Percentiles rank a stretch among this genome's conserved stretches.
Evolutionary conservation across 2,113 vertebrate species (phyloP).

Genomic region (Eleginops maclovinus): DNA sequence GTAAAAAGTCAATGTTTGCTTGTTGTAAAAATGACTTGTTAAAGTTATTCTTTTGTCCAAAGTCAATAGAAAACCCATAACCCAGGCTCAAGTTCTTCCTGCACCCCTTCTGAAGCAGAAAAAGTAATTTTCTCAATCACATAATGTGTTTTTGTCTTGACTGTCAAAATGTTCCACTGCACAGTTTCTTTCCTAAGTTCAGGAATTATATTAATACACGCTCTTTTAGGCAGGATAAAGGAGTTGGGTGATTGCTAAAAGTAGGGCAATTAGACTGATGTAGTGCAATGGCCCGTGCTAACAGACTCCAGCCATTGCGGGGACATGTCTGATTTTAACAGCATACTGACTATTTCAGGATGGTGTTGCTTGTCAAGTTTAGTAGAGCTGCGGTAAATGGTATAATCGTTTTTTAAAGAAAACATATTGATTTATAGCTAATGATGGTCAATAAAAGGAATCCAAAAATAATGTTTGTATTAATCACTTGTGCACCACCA

Average conservation of each 20-base stretch:
- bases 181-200: constrained; percentile 31
- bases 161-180: constrained; percentile 40
- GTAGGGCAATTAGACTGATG: constrained; percentile 48
- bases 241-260: constrained; percentile 45
- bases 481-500: background rate
- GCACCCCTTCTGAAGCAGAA: constrained; percentile 36
- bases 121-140: constrained; percentile 57
- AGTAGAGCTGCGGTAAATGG: background rate
- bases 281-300: constrained; percentile 38
- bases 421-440: background rate
- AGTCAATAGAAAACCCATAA: constrained; percentile 1
- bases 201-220: constrained; percentile 46
- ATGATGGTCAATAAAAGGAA: background rate
- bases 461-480: background rate
- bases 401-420: constrained; percentile 20
- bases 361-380: constrained; percentile 28
- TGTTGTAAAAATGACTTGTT: background rate
- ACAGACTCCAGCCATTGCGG: constrained; percentile 13
- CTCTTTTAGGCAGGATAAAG: constrained; percentile 58
- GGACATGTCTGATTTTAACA: constrained; percentile 51
- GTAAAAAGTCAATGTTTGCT: background rate
- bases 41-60: constrained; percentile 2
- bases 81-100: constrained; percentile 5
- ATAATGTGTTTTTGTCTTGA: constrained; percentile 23
- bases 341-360: constrained; percentile 9